A percentile compares a stretch with the other conserved stretches of the same genome.
These are phyloP conservation scores for Cryptotis parvus DNA, from an alignment of 2,113 vertebrate genomes.

Conservation along the genomic window DNA sequence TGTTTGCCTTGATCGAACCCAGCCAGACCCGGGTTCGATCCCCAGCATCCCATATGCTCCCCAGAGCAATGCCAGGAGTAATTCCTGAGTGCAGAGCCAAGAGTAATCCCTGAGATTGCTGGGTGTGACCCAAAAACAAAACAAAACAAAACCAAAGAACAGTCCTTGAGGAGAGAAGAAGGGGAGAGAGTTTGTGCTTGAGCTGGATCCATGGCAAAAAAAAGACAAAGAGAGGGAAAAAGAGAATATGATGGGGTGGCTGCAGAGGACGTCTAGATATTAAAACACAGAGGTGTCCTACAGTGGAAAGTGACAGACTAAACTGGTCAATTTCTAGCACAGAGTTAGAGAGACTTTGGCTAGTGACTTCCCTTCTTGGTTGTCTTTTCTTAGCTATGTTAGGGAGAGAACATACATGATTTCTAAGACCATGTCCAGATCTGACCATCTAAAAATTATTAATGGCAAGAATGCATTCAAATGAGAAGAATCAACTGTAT, in stretches of 20 bases:
- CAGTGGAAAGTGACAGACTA: not conserved
- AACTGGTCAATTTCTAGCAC: not conserved
- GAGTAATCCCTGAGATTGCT: too few species aligned
- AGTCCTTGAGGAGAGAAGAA: not conserved
- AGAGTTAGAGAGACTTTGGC: not conserved
- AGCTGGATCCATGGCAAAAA: not conserved
- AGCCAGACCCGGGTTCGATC: too few species aligned
- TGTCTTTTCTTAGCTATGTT: not conserved
- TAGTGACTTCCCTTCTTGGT: not conserved
- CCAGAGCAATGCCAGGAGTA: too few species aligned
- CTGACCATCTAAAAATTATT: slow-evolving; percentile 1
- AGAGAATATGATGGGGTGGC: not conserved
- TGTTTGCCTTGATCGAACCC: too few species aligned
- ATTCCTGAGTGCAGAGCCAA: too few species aligned
- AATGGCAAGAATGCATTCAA: slow-evolving; percentile 3
- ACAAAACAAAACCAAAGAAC: too few species aligned
- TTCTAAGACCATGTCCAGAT: not conserved
- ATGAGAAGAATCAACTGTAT: not conserved
- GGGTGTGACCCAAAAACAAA: too few species aligned
- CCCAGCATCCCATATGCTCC: too few species aligned
- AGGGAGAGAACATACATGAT: not conserved
- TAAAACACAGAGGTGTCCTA: not conserved
- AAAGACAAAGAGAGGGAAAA: not conserved
- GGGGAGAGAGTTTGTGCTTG: too few species aligned
- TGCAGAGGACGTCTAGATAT: not conserved